These are phyloP conservation scores for Eleginops maclovinus DNA, from an alignment of 2,113 vertebrate species.

Conservation along the genomic window DNA sequence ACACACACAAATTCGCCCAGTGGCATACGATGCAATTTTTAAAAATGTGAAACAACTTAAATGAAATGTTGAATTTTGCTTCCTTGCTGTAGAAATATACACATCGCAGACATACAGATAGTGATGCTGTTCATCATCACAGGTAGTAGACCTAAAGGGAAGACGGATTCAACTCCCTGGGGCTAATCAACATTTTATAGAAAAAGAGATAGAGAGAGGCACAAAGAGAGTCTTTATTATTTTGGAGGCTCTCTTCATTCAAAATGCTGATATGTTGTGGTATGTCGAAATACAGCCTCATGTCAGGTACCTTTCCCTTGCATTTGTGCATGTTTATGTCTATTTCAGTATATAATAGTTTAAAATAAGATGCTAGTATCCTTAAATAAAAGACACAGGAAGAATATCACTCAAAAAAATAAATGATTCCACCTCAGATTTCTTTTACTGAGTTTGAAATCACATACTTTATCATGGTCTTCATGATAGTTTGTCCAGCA, in stretches of 20 bases:
- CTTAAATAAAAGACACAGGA: not conserved
- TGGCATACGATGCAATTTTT: too few relatives aligned
- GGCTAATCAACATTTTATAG: conserved; percentile 56
- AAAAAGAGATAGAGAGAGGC: not conserved
- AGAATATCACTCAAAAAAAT: too few relatives aligned
- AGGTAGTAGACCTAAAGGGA: conserved; percentile 55
- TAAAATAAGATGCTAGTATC: not conserved
- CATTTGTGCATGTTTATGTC: conserved; percentile 3
- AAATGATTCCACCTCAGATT: too few relatives aligned
- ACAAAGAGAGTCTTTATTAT: conserved; percentile 63
- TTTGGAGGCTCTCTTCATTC: conserved; percentile 39
- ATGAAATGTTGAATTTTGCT: conserved; percentile 41
- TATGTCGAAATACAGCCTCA: conserved; percentile 1
- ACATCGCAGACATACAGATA: conserved; percentile 9
- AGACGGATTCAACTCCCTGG: too few relatives aligned
- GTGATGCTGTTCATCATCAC: conserved; percentile 39
- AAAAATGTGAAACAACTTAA: too few relatives aligned
- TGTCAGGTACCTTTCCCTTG: conserved; percentile 7
- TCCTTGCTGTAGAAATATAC: conserved; percentile 27
- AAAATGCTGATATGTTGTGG: conserved; percentile 37
- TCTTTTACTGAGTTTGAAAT: too few relatives aligned
- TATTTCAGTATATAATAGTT: not conserved
- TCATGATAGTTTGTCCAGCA: too few relatives aligned
- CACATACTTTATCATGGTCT: too few relatives aligned
- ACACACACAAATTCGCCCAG: conserved; percentile 1